Evolutionary conservation across 1,140 invertebrate genomes (phyloP), one percentile per base, ranked within the genome.

Genomic region (Galendromus occidentalis): DNA sequence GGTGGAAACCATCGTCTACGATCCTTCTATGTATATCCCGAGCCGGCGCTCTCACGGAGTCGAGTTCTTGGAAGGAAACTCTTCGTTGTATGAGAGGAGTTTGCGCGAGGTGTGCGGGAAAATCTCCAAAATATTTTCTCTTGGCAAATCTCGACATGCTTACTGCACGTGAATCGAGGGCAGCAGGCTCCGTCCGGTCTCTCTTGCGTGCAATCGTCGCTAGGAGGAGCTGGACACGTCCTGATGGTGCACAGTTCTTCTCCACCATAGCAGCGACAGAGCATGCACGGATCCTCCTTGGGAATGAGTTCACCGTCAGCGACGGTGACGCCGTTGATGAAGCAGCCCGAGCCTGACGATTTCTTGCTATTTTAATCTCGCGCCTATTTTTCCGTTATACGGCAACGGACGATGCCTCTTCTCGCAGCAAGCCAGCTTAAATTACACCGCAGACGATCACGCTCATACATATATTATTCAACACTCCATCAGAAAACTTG

Each of bases 231-330:
- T 29, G 79, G 74, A 71, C 80, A 82, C 68, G 78, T 78, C 44
- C 77, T 74, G 66, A 77, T 71, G 44, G 80, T 78, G 65, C 80
- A 82, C 0, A 79, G 70, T 47, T 81, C 73, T 68, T 79, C 73
- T 1, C 80, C 80, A 65, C 79, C 77, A 69, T 80, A 79, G 67
- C 80, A 82, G 18, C 79, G 74, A 69, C 80, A 82, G 22, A 77
- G 72, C 66, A 77, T 71, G 71, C 80, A 82, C 14, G 63, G 25
- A 66, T 67, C 41, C 7, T 14, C 18, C 12, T 39, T 44, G 0
- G 55, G 59, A n/a, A 67, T 64, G 9, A n/a, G 14, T 17, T 64
- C 66, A 4, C 66, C 66, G 18, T 67, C 66, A 0, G 44, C 65
- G 18, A 64, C 28, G n/a, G 55, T 39, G 7, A 39, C 47, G 1